Evolutionary conservation across 2,888 invertebrate genomes (phyloP), one percentile per base, ranked within the genome.

Genomic region (Coremacera marginata): DNA sequence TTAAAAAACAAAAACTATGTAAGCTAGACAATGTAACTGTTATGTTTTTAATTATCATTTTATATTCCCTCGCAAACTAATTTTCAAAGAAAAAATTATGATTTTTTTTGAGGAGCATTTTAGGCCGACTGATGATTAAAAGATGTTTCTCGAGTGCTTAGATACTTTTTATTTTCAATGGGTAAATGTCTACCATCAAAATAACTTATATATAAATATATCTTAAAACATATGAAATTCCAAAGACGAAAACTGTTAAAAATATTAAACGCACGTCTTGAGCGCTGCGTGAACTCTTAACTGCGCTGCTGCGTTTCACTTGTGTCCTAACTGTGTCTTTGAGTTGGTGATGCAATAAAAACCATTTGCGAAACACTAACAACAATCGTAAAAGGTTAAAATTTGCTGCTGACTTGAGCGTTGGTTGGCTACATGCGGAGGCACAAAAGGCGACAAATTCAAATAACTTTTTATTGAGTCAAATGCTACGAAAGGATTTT

Each of bases 261-360:
- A 51, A 52, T 25, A 52, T 25, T 16, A 11, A 11, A 25, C 55
- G 51, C 51, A 73, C 27, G 49, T 31, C 49, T 49, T 31, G 16
- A 14, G 57, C 75, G 25, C 75, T 37, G 68, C 74, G 19, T 75
- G 67, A 67, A 68, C 49, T 49, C 60, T 70, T 70, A 63, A n/a
- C 55, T 51, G 22, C 31, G 51, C 63, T 16, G 37, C 34, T 60
- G 25, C 7, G 25, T 5, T 60, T 60, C 49, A 44, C 73, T 27
- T 44, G 49, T 11, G 27, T 5, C 25, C 52, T 44, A 31, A 5
- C 16, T 7, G 60, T 9, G 62, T 51, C 37, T 60, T 57, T 51
- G n/a, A 44, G 16, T 37, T 49, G 55, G 65, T 72, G 71, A 72
- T 63, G 71, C 76, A 77, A 77, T 70, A 70, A 76, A 70, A 62